These are phyloP conservation scores for Epinotia brunnichana DNA, from an alignment of 2,888 invertebrate genomes.

Conservation along the genomic window DNA sequence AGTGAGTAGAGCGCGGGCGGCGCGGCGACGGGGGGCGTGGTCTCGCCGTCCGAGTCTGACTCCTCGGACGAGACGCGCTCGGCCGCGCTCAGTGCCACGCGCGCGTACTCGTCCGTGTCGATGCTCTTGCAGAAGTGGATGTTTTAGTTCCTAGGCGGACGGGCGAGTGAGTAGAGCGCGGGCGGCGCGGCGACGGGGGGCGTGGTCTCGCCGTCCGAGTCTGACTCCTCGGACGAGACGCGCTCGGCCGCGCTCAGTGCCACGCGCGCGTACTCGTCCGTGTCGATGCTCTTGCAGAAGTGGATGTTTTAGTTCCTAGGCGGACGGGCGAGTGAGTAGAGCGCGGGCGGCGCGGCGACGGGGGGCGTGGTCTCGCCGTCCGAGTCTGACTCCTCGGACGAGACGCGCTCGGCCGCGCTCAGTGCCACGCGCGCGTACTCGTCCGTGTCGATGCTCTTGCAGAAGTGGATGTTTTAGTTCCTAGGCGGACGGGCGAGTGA, in stretches of 20 bases:
- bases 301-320: conserved; percentile 84
- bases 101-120: conserved; percentile 98
- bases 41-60: conserved; percentile 75
- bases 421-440: conserved; percentile 96
- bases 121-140: conserved; percentile 99
- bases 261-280: conserved; percentile 97
- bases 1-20: conserved; percentile 67
- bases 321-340: conserved; percentile 67
- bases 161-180: conserved; percentile 64
- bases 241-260: conserved; percentile 86
- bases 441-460: conserved; percentile 98
- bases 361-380: conserved; percentile 66
- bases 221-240: conserved; percentile 79
- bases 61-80: conserved; percentile 80
- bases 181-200: conserved; percentile 55
- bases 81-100: conserved; percentile 89
- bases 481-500: conserved; percentile 60
- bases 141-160: conserved; percentile 51
- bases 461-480: conserved; percentile 90
- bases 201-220: conserved; percentile 71
- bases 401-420: conserved; percentile 83
- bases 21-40: conserved; percentile 51
- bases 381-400: conserved; percentile 79
- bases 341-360: conserved; percentile 55
- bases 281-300: conserved; percentile 99